Base-by-base conservation (phyloP, 2,113 vertebrate species). In the Nettapus auritus region DNA sequence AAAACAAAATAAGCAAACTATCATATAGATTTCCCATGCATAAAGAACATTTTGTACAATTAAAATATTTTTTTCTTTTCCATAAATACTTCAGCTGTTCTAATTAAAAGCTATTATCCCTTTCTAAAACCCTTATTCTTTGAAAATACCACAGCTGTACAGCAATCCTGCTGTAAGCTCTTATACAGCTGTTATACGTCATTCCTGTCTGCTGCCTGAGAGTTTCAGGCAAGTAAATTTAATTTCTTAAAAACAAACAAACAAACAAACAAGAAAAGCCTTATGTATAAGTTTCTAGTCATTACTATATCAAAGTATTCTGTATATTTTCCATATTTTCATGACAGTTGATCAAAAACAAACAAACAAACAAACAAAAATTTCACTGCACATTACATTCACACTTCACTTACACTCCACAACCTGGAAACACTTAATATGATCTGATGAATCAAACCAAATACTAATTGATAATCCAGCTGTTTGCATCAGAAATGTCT, bases 1-100 rank as follows among this genome's bases (percentile, higher is more conserved):
- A 74, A 91, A 86, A 60, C 14, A 79, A 78, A 81, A 17, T 4
- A 69, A 82, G 2, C 3, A 63, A 85, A 19, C 9, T 21, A 29
- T 57, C 50, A 20, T 33, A 29, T 10, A 59, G 36, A 6, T 1
- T 62, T 2, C 7, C 14, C 2, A 34, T 42, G 8, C 19, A 33
- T 18, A 60, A 84, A 38, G 2, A 70, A 83, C 8, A 3, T 42
- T 9, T 85, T 69, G 9, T 11, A 52, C 9, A 66, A 73, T 23
- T 59, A 56, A 46, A 84, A 50, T 1, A 28, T 55, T 3, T 55
- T 70, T 69, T n/a, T 21, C 29, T 13, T 19, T 2, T 3, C 28
- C 0, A 1, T 26, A 81, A 70, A 5, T 74, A 46, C 4, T 26
- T 67, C 59, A 0, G 0, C 0, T 64, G 4, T 3, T 13, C 2